Evolutionary conservation across 2,888 invertebrate species (phyloP), one percentile per base, ranked within the genome.

Genomic region (Agonum fuliginosum): DNA sequence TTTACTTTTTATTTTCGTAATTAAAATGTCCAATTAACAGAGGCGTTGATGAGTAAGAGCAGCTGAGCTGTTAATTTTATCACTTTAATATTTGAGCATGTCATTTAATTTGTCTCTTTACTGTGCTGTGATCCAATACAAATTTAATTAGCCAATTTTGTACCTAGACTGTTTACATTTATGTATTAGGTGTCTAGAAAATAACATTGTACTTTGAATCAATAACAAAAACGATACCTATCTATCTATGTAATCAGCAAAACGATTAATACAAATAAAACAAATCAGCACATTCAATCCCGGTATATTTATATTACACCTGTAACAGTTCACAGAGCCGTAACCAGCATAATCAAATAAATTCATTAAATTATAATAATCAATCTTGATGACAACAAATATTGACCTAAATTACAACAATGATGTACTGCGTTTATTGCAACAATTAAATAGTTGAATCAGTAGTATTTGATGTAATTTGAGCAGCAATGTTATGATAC

Each of bases 1-100:
- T n/a, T 34, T 34, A 34, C 34, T 51, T 51, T 51, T 20, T 22
- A 51, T n/a, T 51, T 51, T 22, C n/a, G n/a, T 51, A 51, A 51
- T 51, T 51, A 51, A 51, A 51, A 51, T 51, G 19, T 51, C n/a
- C 51, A 51, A 51, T 51, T 51, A 51, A 19, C 5, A 22, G 1
- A 24, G 20, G 24, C 51, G 51, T 22, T 51, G 51, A 51, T 19
- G 20, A 51, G 22, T 22, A 10, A 20, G 51, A 24, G 10, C 51
- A 51, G 22, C 51, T 51, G 51, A n/a, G n/a, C n/a, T 51, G 8
- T 22, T 8, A 22, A 34, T 22, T 24, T 1, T 19, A 51, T 51
- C 51, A 20, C 3, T 48, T 48, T 48, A 17, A 48, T 22, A 20
- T n/a, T 24, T 51, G 22, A 37, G 3, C 37, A 37, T 37, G 8